Evolutionary conservation across 2,797 vertebrate species (phyloP).

Genomic region (Typhlichthys eigenmanni): DNA sequence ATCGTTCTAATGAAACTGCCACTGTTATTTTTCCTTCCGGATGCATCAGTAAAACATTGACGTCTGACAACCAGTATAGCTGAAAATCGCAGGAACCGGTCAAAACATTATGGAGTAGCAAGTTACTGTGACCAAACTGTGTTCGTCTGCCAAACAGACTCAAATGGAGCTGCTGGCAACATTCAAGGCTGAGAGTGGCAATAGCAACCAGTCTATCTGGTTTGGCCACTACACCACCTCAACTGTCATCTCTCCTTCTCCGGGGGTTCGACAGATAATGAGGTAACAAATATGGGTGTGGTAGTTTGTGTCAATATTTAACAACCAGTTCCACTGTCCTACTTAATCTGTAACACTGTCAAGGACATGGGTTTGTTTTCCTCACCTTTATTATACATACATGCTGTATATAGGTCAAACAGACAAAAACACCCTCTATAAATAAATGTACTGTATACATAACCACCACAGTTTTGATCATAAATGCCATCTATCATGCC

Average conservation of each 20-base stretch:
- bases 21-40: too few relatives aligned
- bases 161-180: constrained; percentile 84
- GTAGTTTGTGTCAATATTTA: constrained; percentile 5
- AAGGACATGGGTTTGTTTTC: not conserved
- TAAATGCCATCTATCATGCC: too few relatives aligned
- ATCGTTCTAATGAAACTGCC: too few relatives aligned
- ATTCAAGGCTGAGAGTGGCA: constrained; percentile 81
- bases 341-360: too few relatives aligned
- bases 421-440: too few relatives aligned
- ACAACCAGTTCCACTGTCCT: not conserved
- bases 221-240: constrained; percentile 98
- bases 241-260: constrained; percentile 87
- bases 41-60: too few relatives aligned
- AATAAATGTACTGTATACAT: too few relatives aligned
- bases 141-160: constrained; percentile 66
- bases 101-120: not conserved
- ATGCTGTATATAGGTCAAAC: not conserved
- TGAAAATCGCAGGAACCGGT: too few relatives aligned
- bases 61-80: too few relatives aligned
- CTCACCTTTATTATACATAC: not conserved
- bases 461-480: too few relatives aligned
- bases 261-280: constrained; percentile 88
- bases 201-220: constrained; percentile 94
- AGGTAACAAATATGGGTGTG: constrained; percentile 71
- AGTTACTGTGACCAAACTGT: not conserved